phyloP scores from a whole-genome alignment of 2,888 invertebrate species.

The Conistra vaccinii region DNA sequence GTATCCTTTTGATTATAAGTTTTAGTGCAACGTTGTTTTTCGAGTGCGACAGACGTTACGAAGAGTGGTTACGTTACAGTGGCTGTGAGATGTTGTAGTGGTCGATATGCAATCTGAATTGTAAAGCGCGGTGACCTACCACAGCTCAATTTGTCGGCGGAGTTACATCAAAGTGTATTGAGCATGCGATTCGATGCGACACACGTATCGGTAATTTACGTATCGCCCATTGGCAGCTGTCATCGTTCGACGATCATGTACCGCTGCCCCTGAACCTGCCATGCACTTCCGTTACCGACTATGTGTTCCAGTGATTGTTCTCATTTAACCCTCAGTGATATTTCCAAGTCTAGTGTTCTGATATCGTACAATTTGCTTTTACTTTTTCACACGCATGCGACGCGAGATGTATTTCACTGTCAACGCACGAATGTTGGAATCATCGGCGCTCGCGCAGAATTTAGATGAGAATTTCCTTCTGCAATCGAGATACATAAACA shows the following conservation, averaged over 20 bases:
- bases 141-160: conserved; percentile 80
- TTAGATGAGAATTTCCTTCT: conserved; percentile 88
- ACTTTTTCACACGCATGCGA: conserved; percentile 88
- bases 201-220: conserved; percentile 86
- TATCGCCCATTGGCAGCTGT: conserved; percentile 69
- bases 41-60: conserved; percentile 80
- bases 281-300: conserved; percentile 32
- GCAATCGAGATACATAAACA: conserved; percentile 87
- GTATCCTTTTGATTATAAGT: conserved; percentile 81
- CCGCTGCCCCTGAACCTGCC: conserved; percentile 33
- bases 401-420: conserved; percentile 84
- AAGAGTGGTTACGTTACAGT: conserved; percentile 62
- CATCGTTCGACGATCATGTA: conserved; percentile 57
- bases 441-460: conserved; percentile 87
- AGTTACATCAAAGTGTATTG: conserved; percentile 77
- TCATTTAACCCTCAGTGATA: conserved; percentile 42
- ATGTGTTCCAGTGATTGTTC: conserved; percentile 44
- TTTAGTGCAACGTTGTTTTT: conserved; percentile 81
- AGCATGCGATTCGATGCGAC: conserved; percentile 79
- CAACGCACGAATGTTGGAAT: conserved; percentile 86
- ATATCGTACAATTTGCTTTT: conserved; percentile 75
- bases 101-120: conserved; percentile 73
- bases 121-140: conserved; percentile 82
- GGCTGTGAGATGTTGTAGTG: conserved; percentile 72
- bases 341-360: conserved; percentile 45